These are phyloP conservation scores for Zosterops hypoxanthus DNA, from an alignment of 2,113 vertebrate genomes.

Conservation along the genomic window DNA sequence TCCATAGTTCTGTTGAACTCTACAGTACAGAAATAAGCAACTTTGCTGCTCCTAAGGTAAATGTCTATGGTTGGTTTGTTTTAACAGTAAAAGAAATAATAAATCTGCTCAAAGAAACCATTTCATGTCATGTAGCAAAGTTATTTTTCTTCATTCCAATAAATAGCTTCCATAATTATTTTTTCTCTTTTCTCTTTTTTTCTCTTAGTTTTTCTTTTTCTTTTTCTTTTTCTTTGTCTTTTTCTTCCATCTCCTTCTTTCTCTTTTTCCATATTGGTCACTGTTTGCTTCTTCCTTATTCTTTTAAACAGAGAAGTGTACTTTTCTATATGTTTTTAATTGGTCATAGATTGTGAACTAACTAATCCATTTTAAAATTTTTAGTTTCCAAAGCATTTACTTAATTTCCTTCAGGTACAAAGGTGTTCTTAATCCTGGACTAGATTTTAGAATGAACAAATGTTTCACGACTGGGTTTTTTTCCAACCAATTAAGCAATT, in stretches of 20 bases:
- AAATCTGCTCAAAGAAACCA: conserved; percentile 48
- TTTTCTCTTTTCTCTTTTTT: not conserved
- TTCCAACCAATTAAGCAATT: not conserved
- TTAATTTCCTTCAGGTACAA: not conserved
- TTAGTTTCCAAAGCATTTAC: not conserved
- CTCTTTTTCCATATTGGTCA: not conserved
- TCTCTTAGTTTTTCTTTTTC: too few species aligned
- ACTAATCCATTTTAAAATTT: not conserved
- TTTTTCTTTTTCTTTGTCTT: too few species aligned
- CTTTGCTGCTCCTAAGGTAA: conserved; percentile 69
- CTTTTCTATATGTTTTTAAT: conserved; percentile 11
- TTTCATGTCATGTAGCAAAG: conserved; percentile 36
- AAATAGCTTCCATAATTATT: conserved; percentile 24
- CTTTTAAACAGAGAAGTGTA: not conserved
- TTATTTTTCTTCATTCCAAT: conserved; percentile 54
- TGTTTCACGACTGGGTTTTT: not conserved
- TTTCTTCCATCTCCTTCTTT: fast-evolving
- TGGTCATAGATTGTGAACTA: not conserved
- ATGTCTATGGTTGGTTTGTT: conserved; percentile 66
- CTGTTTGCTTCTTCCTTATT: not conserved
- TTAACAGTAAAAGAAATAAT: conserved; percentile 71
- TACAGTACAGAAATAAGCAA: conserved; percentile 58
- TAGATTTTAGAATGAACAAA: not conserved
- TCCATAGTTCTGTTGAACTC: conserved; percentile 63
- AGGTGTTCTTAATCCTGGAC: not conserved